Evolutionary conservation across 2,888 invertebrate genomes (phyloP), one percentile per base, ranked within the genome.

Genomic region (Dyspetes luteomarginatus): DNA sequence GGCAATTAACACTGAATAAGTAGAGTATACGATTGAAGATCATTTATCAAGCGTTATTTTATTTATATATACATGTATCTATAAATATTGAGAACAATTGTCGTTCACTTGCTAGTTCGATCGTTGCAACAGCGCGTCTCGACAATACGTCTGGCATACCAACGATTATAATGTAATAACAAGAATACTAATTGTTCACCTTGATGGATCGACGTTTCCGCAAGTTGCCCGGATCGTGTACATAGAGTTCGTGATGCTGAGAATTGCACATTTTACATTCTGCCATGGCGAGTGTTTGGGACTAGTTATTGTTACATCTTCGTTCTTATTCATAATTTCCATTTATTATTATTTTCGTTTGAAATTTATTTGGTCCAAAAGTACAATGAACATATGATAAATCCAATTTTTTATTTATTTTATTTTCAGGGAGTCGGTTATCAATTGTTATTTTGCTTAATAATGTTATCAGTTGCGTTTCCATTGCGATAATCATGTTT

Each of bases 171-270:
- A 9, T n/a, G n/a, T 36, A 36, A 36, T 36, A 36, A 36, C 12
- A 30, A 26, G 1, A 30, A 67, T 60, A 60, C 5, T 36, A 9
- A 24, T 64, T 2, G 4, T 5, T 26, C 56, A 73, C 72, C 50
- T 72, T 15, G n/a, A 9, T 17, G 43, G 7, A 4, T 30, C 30
- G 17, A 30, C 26, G 52, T 62, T 72, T 0, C 52, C 9, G 17
- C 73, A 73, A 3, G 1, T 5, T 26, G 28, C 62, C 9, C 41
- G 26, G 9, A 64, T 9, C 1, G 26, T 12, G 19, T 43, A 73
- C 12, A 52, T 17, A 1, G 19, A 24, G 19, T 73, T 64, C 28
- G 64, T 64, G 0, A 64, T 73, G 15, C 24, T 22, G 15, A 52
- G 22, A 73, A 73, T 12, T 3, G 15, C n/a, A 9, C 52, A 17